phyloP scores from a whole-genome alignment of 2,888 invertebrate genomes.

The Dryadula phaetusa region DNA sequence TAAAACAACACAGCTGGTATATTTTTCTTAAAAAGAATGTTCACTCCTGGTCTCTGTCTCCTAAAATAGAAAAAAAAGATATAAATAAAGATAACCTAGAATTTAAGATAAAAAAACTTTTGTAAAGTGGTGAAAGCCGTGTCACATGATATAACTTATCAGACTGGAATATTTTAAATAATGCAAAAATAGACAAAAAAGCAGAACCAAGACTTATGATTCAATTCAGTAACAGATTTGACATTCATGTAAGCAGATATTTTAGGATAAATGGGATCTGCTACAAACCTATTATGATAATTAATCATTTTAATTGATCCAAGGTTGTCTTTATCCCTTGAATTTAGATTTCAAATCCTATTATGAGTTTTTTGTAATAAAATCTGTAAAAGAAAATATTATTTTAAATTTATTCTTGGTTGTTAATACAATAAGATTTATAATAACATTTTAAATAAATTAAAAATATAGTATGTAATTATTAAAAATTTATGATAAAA shows the following conservation, averaged over 20 bases:
- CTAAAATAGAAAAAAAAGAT: conserved; percentile 5
- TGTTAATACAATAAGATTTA: neutral
- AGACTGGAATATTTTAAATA: no score
- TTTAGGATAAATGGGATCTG: neutral
- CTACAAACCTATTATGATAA: neutral
- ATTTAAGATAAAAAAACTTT: no score
- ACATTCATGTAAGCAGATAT: neutral
- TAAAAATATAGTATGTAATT: neutral
- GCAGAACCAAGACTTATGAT: no score
- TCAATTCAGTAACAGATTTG: no score
- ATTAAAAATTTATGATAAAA: neutral
- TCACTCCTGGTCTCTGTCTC: neutral
- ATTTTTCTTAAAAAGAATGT: conserved; percentile 1
- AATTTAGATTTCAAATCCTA: neutral
- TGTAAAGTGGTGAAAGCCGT: no score
- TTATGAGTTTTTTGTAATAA: neutral
- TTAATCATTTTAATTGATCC: neutral
- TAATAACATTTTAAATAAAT: neutral
- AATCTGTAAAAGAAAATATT: neutral
- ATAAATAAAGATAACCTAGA: neutral
- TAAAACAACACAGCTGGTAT: neutral
- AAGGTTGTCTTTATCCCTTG: neutral
- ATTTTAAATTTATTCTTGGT: neutral
- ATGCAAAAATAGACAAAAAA: no score
- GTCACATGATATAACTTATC: no score